Percentiles rank a stretch among this genome's conserved stretches.
Evolutionary conservation across 2,113 vertebrate genomes (phyloP).

Genomic region (Limanda limanda): DNA sequence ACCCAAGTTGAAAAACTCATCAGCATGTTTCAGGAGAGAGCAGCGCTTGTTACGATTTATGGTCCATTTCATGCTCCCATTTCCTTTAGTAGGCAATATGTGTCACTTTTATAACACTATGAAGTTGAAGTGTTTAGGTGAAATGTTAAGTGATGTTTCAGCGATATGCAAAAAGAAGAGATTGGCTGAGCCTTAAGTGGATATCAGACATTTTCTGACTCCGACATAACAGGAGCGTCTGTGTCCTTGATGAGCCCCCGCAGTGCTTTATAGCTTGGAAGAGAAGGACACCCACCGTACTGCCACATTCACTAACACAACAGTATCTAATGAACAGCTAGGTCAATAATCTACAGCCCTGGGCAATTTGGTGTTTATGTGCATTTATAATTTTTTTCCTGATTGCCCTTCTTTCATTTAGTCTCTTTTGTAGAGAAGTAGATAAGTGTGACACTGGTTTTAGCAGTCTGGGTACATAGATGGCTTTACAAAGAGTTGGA

Average conservation of each 20-base stretch:
- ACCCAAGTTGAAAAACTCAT: constrained; percentile 62
- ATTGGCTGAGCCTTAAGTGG: constrained; percentile 74
- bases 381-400: background rate
- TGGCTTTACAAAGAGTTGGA: background rate
- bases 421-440: too few relatives aligned
- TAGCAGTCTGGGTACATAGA: too few relatives aligned
- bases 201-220: constrained; percentile 47
- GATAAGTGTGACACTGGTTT: too few relatives aligned
- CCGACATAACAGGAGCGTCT: constrained; percentile 39
- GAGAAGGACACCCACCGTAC: constrained; percentile 10
- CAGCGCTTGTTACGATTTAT: constrained; percentile 71
- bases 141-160: constrained; percentile 79
- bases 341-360: background rate
- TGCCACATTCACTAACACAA: background rate
- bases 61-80: constrained; percentile 73
- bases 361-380: background rate
- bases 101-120: constrained; percentile 76
- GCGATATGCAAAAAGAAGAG: constrained; percentile 66
- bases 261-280: constrained; percentile 21
- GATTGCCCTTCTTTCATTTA: background rate
- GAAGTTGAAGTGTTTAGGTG: constrained; percentile 75
- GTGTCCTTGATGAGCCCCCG: constrained; percentile 59
- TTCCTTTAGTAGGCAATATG: constrained; percentile 77
- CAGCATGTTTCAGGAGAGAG: constrained; percentile 67
- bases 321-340: background rate